Evolutionary conservation across 2,113 vertebrate genomes (phyloP).

Genomic region (Aptenodytes forsteri): DNA sequence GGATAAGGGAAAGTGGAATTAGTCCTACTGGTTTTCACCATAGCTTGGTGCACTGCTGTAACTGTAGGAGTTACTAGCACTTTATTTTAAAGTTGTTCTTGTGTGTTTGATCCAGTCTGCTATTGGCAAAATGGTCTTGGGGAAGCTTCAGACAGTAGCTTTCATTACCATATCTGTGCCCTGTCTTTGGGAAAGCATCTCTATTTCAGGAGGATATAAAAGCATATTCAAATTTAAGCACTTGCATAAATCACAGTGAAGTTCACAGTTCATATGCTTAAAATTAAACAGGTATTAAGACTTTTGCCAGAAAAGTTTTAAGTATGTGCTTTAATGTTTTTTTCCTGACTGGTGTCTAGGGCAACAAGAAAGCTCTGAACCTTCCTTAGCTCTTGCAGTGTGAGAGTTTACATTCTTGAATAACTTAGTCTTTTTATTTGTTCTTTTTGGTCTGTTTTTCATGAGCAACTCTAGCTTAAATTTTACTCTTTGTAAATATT

Average conservation of each 20-base stretch:
- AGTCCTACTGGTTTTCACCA: not conserved
- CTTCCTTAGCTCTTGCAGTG: not conserved
- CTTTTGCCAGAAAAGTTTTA: not conserved
- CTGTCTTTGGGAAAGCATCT: not conserved
- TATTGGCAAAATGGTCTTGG: not conserved
- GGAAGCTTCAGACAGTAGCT: not conserved
- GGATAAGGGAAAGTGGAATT: not conserved
- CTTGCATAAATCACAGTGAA: not conserved
- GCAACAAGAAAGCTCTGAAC: constrained; percentile 16
- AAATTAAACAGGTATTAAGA: not conserved
- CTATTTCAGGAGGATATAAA: not conserved
- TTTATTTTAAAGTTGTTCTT: not conserved
- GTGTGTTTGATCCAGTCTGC: not conserved
- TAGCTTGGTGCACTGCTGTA: not conserved
- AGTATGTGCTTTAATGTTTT: not conserved
- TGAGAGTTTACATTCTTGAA: not conserved
- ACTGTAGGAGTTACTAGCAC: not conserved
- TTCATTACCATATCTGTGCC: not conserved
- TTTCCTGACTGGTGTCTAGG: not conserved
- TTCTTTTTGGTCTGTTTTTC: not conserved
- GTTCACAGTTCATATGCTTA: not conserved
- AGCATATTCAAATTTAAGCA: not conserved
- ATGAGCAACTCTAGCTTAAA: not conserved
- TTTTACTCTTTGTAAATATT: not conserved
- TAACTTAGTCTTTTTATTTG: not conserved